A percentile compares a stretch with the other conserved stretches of the same genome.
phyloP scores from a whole-genome alignment of 2,888 invertebrate genomes.

The Lapara coniferarum region DNA sequence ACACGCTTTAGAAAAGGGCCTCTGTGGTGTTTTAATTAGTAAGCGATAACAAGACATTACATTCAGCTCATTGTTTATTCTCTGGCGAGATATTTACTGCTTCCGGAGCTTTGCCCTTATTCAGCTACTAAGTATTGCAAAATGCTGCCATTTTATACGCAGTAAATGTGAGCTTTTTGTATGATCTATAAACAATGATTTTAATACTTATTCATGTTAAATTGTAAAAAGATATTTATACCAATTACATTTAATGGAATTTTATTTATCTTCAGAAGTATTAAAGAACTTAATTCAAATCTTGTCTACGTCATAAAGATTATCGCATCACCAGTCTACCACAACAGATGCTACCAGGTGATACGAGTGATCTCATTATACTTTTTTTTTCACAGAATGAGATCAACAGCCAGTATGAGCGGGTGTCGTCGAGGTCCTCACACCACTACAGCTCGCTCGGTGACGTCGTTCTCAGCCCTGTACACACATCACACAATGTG shows the following conservation, averaged over 20 bases:
- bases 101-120: slow-evolving; percentile 8
- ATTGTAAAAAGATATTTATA: too few species aligned
- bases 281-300: neutral
- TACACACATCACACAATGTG: slow-evolving; percentile 63
- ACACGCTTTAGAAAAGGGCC: neutral
- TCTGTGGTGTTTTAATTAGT: slow-evolving; percentile 14
- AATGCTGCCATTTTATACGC: neutral
- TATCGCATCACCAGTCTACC: neutral
- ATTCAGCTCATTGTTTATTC: slow-evolving; percentile 9
- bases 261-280: too few species aligned
- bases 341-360: neutral
- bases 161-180: neutral
- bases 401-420: slow-evolving; percentile 78
- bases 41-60: slow-evolving; percentile 12
- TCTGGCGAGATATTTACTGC: slow-evolving; percentile 5
- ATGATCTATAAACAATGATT: too few species aligned
- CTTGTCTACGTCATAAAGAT: neutral
- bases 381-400: slow-evolving; percentile 67
- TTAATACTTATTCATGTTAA: too few species aligned
- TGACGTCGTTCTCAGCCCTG: slow-evolving; percentile 74
- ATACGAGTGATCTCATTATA: neutral
- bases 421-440: slow-evolving; percentile 66
- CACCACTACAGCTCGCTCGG: slow-evolving; percentile 62
- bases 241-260: too few species aligned
- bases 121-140: neutral